Conservation (phyloP, 1,140 invertebrate species). For the Drosophila athabasca region DNA sequence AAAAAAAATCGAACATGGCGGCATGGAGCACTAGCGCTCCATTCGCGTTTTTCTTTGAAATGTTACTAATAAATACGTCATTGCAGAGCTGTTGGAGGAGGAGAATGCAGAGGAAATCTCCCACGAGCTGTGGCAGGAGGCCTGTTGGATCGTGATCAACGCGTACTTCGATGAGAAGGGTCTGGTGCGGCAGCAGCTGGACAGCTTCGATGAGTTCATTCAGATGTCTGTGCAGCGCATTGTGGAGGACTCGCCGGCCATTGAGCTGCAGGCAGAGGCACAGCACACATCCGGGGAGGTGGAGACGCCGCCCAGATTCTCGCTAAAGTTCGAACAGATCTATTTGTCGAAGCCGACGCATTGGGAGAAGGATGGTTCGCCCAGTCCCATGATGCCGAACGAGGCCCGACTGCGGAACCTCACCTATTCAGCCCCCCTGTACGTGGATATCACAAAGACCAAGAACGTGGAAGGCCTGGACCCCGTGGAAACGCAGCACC, state of each 20-base stretch:
- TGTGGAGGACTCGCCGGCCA: constrained; percentile 98
- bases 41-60: not conserved
- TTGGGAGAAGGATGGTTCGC: constrained; percentile 99
- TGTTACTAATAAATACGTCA: constrained; percentile 3
- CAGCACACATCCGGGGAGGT: constrained; percentile 97
- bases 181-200: constrained; percentile 98
- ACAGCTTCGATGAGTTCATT: constrained; percentile 99
- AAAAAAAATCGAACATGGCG: constrained; percentile 64
- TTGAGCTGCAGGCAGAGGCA: constrained; percentile 98
- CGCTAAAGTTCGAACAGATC: constrained; percentile 99
- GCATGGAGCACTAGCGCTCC: constrained; percentile 51
- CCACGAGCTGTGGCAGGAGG: constrained; percentile 98
- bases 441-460: constrained; percentile 99
- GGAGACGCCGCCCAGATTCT: constrained; percentile 95
- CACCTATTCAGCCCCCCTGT: constrained; percentile 98
- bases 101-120: constrained; percentile 92
- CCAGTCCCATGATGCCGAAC: constrained; percentile 99
- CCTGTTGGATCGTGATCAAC: constrained; percentile 99
- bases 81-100: constrained; percentile 73
- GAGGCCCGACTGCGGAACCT: constrained; percentile 95
- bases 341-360: constrained; percentile 99
- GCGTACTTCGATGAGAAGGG: constrained; percentile 99
- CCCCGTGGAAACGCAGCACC: constrained; percentile 95
- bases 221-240: constrained; percentile 99
- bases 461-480: constrained; percentile 95